Base-by-base conservation (phyloP, 92 coral and sea anemone species). In the Zoanthus sociatus region DNA sequence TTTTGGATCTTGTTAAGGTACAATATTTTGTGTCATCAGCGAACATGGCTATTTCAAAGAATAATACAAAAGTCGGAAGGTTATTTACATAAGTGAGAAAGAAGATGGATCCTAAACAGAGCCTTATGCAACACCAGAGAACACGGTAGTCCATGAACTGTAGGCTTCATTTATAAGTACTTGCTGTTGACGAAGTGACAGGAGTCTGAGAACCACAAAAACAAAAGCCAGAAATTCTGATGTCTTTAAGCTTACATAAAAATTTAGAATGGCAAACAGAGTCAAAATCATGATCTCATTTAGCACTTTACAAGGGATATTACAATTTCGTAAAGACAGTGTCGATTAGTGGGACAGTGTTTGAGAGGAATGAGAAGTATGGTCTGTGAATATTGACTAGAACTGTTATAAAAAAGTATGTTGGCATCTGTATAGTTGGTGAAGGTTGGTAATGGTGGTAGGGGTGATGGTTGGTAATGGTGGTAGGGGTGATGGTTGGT, bases 51-150 rank as follows among this genome's bases (percentile, higher is more conserved):
- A 71, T 37, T 44, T 18, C 51, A 64, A 75, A 76, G 26, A 42
- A 77, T 26, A 84, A 76, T 47, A 77, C 30, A 45, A 6, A 30
- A 9, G 30, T 77, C 33, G 89, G 84, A 56, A 86, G 77, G 68
- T 77, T 60, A 74, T 86, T 56, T 56, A 56, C 63, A 56, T 56
- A 60, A 9, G 75, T 76, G 76, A 66, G 71, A 26, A 56, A 10
- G 63, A 56, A 15, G 63, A 56, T 56, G 63, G 15, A 11, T 15
- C 63, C 15, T 56, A 56, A 3, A 56, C 15, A 56, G 63, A 56
- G 15, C 63, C 63, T 56, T 56, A 15, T 8, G 1, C 9, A 66
- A 66, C 33, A 66, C 71, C 71, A 10, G 71, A 66, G 11, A 31
- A 37, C 32, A 66, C 71, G 71, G 71, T 66, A 66, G 71, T 66